Evolutionary conservation across 2,797 vertebrate genomes (phyloP).

Genomic region (Dendrocincla fuliginosa): DNA sequence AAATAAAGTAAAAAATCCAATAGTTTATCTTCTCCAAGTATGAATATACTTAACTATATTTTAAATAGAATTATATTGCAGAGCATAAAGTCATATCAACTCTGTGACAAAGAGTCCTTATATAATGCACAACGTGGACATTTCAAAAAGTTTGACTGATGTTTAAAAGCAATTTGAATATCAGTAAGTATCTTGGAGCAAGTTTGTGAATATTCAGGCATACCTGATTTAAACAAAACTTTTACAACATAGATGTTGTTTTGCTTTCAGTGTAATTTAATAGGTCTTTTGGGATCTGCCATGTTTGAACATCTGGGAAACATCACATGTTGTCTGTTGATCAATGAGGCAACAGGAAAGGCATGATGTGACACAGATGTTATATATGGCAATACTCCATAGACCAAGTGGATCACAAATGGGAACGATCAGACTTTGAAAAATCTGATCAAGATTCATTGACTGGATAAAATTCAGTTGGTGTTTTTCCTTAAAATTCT

Average conservation of each 20-base stretch:
- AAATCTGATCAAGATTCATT: conserved; percentile 49
- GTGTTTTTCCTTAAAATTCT: neutral
- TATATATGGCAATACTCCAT: conserved; percentile 56
- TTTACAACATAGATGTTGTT: conserved; percentile 16
- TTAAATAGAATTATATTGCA: neutral
- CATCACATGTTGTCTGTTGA: conserved; percentile 64
- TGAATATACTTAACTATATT: neutral
- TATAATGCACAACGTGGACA: neutral
- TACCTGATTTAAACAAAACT: conserved; percentile 19
- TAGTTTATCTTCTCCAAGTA: neutral
- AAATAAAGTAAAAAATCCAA: neutral
- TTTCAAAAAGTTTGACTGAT: neutral
- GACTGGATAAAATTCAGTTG: conserved; percentile 14
- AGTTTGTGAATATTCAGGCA: neutral
- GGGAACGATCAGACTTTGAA: conserved; percentile 60
- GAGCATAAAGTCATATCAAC: neutral
- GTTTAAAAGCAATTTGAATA: neutral
- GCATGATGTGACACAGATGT: conserved; percentile 74
- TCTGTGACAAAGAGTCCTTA: neutral
- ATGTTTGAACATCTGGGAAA: conserved; percentile 70
- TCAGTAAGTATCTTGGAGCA: neutral
- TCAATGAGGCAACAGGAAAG: conserved; percentile 73
- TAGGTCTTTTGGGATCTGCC: conserved; percentile 48
- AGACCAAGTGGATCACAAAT: conserved; percentile 58
- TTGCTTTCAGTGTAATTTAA: conserved; percentile 53